Evolutionary conservation across 2,797 vertebrate genomes (phyloP), one percentile per base, ranked within the genome.

Genomic region (Morelia viridis): DNA sequence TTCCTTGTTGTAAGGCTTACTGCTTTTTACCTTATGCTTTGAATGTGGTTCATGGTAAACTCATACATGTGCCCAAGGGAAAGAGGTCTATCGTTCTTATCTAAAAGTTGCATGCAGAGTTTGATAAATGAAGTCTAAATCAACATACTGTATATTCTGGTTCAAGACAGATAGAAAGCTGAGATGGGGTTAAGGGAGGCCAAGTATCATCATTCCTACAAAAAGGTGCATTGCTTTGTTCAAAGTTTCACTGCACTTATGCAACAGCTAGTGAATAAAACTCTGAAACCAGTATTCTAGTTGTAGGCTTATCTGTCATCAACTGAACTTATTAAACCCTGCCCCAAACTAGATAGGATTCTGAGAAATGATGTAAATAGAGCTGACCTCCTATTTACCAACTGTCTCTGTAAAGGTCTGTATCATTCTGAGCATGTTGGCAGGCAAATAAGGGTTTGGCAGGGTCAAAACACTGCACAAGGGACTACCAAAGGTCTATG

Each of bases 321-420:
- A 89, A 46, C 60, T 91, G 83, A 65, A 31, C 46, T 65, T 89
- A 91, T 65, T 80, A 91, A 91, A 89, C 46, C 35, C 65, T 86
- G 4, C 10, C 12, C 56, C 88, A 84, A 50, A 64, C 50, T 50
- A 64, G 60, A 87, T 8, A 46, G 31, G 19, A 83, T 87, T 90
- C 84, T 76, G 64, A 85, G 62, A 80, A 61, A 86, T 86, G 28
- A 76, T 91, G 53, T 57, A 91, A 91, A 80, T 15, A 91, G 64
- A 89, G 83, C 56, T 64, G 50, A 80, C 57, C 65, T 93, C 31
- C 35, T 93, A 50, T 31, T 46, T n/a, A 86, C 64, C 17, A 87
- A 68, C 10, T 26, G 65, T 61, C 83, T 57, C 31, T 10, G 31
- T 64, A 50, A 89, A 58, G 61, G 60, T 53, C 60, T 56, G 35